Base-by-base conservation (phyloP, 2,888 invertebrate genomes). In the Brachyopa scutellaris region DNA sequence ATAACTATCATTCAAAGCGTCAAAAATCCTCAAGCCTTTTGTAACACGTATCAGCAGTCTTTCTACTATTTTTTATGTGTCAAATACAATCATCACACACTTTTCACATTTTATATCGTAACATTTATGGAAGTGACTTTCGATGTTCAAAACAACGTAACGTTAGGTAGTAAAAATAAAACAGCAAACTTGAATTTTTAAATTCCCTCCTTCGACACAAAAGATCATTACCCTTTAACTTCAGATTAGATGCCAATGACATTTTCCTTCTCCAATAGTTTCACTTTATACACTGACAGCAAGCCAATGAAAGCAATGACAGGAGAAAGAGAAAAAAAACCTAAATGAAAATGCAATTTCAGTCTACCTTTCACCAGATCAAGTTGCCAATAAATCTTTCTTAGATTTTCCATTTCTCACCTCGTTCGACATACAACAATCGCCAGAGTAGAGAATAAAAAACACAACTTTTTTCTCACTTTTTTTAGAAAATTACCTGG, bases 341-440 rank as follows among this genome's bases (percentile, higher is more conserved):
- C 4, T 7, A 13, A 33, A 23, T 1, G 13, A 51, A 62, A 72
- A 62, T 53, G 72, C 72, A 72, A 72, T 72, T 72, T 72, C 61
- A 53, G 29, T 72, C 45, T 1, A 33, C 17, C 31, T 5, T 21
- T 51, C 55, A 15, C 59, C 49, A 49, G 57, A 66, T 74, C 64
- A 74, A 64, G 66, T 70, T 70, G 70, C 59, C 70, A 74, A 74
- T 74, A 74, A 74, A 74, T 74, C 73, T 66, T 62, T 51, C 29
- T 19, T n/a, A 19, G 29, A 31, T 49, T 19, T 19, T 19, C 40
- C 57, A 51, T 62, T 62, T 62, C 55, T 64, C 57, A 64, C 47
- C 64, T 57, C 40, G 1, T 42, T 61, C 51, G 45, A 36, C 26
- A 26, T 42, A 23, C 17, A 23, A 45, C 33, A 49, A 53, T 53